phyloP scores from a whole-genome alignment of 2,797 vertebrate genomes.

The Mallotus villosus region DNA sequence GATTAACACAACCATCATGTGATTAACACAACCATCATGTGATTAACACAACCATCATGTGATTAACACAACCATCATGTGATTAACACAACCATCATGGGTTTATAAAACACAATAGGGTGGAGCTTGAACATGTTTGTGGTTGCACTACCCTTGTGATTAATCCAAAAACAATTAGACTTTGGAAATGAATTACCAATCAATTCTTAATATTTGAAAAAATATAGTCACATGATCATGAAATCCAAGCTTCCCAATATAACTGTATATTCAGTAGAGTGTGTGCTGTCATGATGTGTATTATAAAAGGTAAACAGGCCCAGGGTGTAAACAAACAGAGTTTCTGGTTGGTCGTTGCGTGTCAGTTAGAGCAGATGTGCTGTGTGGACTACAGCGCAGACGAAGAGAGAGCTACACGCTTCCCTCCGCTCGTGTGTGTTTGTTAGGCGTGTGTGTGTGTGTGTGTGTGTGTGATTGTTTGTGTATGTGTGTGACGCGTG shows the following conservation, averaged over 20 bases:
- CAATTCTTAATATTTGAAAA: no score
- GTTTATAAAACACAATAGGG: not conserved
- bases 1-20: conserved; percentile 30
- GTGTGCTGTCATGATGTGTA: not conserved
- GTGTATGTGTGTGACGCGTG: no score
- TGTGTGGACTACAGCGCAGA: not conserved
- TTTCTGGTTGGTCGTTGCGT: not conserved
- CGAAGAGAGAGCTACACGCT: not conserved
- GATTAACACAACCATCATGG: conserved; percentile 21
- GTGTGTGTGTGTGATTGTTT: no score
- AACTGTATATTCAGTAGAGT: not conserved
- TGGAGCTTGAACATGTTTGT: not conserved
- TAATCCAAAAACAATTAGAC: no score
- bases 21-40: conserved; percentile 30
- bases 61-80: conserved; percentile 30
- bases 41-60: conserved; percentile 30
- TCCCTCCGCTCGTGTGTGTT: conserved; percentile 17
- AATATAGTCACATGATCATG: no score
- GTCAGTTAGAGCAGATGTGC: not conserved
- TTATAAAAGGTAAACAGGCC: not conserved
- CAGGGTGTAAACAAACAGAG: not conserved
- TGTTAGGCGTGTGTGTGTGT: no score
- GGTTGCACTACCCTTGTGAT: not conserved
- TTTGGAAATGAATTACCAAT: no score
- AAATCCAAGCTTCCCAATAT: not conserved